A percentile compares a stretch with the other conserved stretches of the same genome.
Conservation (phyloP, 2,888 invertebrate genomes). For the Bellardia pandia region DNA sequence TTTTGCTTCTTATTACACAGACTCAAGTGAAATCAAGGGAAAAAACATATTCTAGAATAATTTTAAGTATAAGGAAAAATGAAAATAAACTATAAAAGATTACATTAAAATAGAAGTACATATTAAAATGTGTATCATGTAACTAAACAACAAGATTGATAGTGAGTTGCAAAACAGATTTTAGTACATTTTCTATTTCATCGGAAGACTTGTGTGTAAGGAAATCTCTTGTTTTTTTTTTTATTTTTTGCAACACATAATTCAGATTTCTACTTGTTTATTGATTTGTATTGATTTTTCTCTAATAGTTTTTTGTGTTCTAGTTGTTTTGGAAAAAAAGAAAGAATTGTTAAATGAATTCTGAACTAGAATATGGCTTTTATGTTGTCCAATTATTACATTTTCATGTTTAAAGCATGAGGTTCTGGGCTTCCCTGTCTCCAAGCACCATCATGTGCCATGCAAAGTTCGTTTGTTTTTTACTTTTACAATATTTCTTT, state of each 20-base stretch:
- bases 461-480: conserved; percentile 37
- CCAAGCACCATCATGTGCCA: conserved; percentile 47
- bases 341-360: not conserved
- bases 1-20: not conserved
- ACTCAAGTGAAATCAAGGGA: conserved; percentile 1
- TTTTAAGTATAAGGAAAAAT: not conserved
- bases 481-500: conserved; percentile 4
- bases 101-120: not conserved
- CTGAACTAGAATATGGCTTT: conserved; percentile 14
- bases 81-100: not conserved
- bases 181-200: too few species aligned
- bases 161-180: too few species aligned
- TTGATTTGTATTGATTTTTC: conserved; percentile 36
- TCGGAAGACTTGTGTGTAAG: not conserved
- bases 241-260: not conserved
- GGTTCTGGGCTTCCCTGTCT: conserved; percentile 34
- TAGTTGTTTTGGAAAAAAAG: not conserved
- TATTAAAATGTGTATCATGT: too few species aligned
- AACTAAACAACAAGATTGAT: too few species aligned
- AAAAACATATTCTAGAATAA: conserved; percentile 10
- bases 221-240: not conserved
- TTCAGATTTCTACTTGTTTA: not conserved
- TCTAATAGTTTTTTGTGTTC: not conserved
- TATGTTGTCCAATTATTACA: conserved; percentile 52
- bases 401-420: conserved; percentile 54